Conservation (phyloP, 1,140 invertebrate genomes). For the Zeugodacus cucurbitae region DNA sequence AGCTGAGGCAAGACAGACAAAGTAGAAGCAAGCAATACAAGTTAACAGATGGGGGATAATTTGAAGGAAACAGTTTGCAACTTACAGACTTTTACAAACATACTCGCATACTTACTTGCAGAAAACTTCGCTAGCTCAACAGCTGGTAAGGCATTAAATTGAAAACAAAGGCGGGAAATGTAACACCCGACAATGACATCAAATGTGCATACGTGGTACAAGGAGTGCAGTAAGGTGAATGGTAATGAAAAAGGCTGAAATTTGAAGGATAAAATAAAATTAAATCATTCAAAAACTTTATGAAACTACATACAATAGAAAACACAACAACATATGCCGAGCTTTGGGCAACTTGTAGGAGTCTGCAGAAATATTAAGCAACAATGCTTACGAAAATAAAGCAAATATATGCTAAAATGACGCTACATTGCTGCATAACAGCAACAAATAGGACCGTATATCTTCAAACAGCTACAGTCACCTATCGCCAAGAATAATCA, state of each 20-base stretch:
- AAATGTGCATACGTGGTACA: background rate
- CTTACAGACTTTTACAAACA: background rate
- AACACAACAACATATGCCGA: background rate
- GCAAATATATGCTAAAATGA: background rate
- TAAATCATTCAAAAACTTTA: conserved; percentile 13
- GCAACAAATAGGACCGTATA: background rate
- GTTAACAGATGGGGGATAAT: background rate
- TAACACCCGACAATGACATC: background rate
- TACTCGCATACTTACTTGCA: background rate
- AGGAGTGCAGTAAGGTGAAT: background rate
- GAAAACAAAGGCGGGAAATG: background rate
- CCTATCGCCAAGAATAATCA: background rate
- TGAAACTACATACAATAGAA: background rate
- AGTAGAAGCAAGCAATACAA: background rate
- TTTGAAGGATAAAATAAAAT: background rate
- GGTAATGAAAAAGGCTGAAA: background rate
- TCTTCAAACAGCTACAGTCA: background rate
- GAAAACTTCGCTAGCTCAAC: background rate
- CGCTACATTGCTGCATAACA: background rate
- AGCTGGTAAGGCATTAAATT: background rate
- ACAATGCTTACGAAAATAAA: background rate
- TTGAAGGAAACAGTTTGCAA: conserved; percentile 16
- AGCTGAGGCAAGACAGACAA: background rate
- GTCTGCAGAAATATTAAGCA: background rate
- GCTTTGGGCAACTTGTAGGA: background rate